Evolutionary conservation across 2,797 vertebrate species (phyloP), one percentile per base, ranked within the genome.

Genomic region (Aeoliscus strigatus): DNA sequence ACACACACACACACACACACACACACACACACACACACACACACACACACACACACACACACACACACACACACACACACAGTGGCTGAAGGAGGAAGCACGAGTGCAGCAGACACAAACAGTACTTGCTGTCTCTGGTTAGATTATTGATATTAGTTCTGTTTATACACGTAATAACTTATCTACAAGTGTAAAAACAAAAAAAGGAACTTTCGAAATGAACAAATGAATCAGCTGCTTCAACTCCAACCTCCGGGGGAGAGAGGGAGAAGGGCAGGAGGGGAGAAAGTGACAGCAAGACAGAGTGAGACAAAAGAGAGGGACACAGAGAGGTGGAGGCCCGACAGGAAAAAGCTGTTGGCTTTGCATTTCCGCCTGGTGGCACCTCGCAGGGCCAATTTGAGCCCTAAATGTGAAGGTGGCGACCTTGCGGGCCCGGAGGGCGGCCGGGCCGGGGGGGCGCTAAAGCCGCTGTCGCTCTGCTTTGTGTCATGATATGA

Each of bases 401-500:
- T 86, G 81, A 84, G 80, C 59, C 82, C 82, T 84, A 81, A 86
- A 87, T 80, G 86, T 73, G 77, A 86, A 88, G 82, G 87, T 84
- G 82, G 69, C 16, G 84, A 88, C 87, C 86, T 81, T 47, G 66
- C n/a, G 44, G 66, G 68, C 76, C 82, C 81, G 38, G 54, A 68
- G 75, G 75, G 60, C 27, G 48, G 51, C 33, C 34, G 62, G n/a
- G n/a, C n/a, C n/a, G 56, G 8, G 31, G 30, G 27, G 34, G 33
- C 39, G 52, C 28, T 26, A 3, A 10, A 60, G 63, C 63, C 63
- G 63, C 54, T 66, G 73, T 72, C 80, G 74, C 70, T 73, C 67
- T 69, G 81, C 83, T 87, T 87, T 76, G 73, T 84, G 80, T 83
- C 86, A 87, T 87, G 86, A 89, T 88, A 89, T 87, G 86, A 89